Percentiles rank a stretch among this genome's conserved stretches.
Conservation (phyloP, 2,113 vertebrate species). For the Australoheros scitulus region DNA sequence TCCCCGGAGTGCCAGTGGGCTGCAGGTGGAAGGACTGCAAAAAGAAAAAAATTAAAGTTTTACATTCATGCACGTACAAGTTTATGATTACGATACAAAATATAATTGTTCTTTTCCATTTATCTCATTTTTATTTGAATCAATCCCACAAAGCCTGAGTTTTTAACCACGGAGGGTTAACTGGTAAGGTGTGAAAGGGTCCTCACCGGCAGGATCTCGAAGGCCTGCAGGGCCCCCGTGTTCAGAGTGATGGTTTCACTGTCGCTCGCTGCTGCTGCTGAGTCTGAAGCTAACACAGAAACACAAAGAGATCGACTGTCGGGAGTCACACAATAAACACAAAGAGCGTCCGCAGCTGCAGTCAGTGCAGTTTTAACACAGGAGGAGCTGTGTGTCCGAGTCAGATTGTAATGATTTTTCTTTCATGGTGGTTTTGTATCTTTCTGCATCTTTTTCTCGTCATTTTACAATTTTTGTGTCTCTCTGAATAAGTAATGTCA, state of each 20-base stretch:
- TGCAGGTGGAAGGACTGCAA: slow-evolving; percentile 95
- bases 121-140: too few relatives aligned
- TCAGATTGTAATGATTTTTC: not conserved
- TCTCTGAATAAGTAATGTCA: too few relatives aligned
- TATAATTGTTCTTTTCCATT: too few relatives aligned
- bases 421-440: not conserved
- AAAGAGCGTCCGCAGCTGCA: not conserved
- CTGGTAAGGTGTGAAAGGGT: not conserved
- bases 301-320: not conserved
- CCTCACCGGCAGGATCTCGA: slow-evolving; percentile 88
- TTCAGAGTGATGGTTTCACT: slow-evolving; percentile 94
- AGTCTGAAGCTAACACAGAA: slow-evolving; percentile 67
- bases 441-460: too few relatives aligned
- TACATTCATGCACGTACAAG: not conserved
- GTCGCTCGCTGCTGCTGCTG: slow-evolving; percentile 83
- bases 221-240: slow-evolving; percentile 91
- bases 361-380: not conserved
- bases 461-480: too few relatives aligned
- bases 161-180: too few relatives aligned
- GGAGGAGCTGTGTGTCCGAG: too few relatives aligned
- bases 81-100: too few relatives aligned
- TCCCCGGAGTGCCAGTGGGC: slow-evolving; percentile 94
- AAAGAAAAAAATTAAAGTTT: slow-evolving; percentile 9
- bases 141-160: too few relatives aligned
- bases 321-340: not conserved